phyloP scores from a whole-genome alignment of 2,113 vertebrate species.

The Girardinichthys multiradiatus region DNA sequence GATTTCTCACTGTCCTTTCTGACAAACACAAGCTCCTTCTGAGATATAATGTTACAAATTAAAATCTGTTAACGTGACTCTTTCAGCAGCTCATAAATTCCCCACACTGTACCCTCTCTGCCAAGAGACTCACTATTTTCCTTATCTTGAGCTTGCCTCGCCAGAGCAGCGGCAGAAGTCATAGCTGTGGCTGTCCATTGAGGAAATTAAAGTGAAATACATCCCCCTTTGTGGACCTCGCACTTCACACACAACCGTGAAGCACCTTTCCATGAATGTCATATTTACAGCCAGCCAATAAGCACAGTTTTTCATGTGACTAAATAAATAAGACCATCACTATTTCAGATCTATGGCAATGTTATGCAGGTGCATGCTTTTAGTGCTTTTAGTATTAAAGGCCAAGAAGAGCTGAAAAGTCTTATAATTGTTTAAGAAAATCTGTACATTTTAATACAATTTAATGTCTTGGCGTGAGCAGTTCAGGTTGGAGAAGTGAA shows the following conservation, averaged over 20 bases:
- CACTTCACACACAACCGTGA: conserved; percentile 56
- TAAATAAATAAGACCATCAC: conserved; percentile 43
- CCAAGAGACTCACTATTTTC: conserved; percentile 51
- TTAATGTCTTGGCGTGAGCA: neutral
- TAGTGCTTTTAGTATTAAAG: neutral
- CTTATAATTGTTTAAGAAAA: neutral
- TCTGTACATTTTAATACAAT: neutral
- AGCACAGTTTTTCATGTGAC: conserved; percentile 30
- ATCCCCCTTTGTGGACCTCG: conserved; percentile 50
- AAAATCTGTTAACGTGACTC: conserved; percentile 53
- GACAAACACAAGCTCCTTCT: conserved; percentile 26
- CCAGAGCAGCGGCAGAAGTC: conserved; percentile 11
- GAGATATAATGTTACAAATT: conserved; percentile 36
- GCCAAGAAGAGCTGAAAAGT: neutral
- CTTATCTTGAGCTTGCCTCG: conserved; percentile 50
- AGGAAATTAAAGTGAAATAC: conserved; percentile 76
- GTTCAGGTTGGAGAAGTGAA: conserved; percentile 13
- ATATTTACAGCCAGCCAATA: conserved; percentile 58
- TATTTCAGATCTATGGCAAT: conserved; percentile 48
- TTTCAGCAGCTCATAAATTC: conserved; percentile 56
- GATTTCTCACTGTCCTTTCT: conserved; percentile 14
- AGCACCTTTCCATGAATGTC: conserved; percentile 56
- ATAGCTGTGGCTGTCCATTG: conserved; percentile 32
- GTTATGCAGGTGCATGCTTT: neutral
- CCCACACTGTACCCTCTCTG: conserved; percentile 22